These are phyloP conservation scores for Heteromurus nitidus DNA, from an alignment of 2,888 invertebrate species.

Conservation along the genomic window DNA sequence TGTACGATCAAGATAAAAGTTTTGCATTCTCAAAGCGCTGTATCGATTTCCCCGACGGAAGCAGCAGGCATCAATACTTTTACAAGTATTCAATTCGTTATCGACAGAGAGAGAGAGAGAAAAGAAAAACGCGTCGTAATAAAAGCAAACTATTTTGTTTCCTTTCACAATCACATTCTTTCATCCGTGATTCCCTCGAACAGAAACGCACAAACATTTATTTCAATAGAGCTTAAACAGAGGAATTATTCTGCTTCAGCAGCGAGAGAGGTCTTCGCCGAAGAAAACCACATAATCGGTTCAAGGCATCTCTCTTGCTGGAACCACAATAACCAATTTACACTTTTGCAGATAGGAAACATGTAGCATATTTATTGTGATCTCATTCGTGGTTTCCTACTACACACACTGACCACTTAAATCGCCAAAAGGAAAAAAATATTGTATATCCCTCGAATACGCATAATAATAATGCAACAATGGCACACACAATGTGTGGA, in stretches of 20 bases:
- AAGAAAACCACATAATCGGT: conserved; percentile 54
- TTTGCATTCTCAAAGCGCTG: not conserved
- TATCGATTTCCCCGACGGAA: conserved; percentile 46
- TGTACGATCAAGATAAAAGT: not conserved
- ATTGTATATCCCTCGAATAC: too few species aligned
- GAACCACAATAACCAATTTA: conserved; percentile 62
- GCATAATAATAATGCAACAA: too few species aligned
- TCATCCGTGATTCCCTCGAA: conserved; percentile 58
- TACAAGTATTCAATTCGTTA: not conserved
- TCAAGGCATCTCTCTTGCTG: conserved; percentile 47
- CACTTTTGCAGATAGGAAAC: too few species aligned
- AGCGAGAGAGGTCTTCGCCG: too few species aligned
- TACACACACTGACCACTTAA: too few species aligned
- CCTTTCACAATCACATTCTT: conserved; percentile 40
- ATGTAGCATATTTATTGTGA: conserved; percentile 2
- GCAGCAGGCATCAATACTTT: conserved; percentile 13
- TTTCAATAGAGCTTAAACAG: not conserved
- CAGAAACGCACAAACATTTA: conserved; percentile 18
- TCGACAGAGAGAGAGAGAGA: not conserved
- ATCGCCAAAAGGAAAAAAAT: too few species aligned
- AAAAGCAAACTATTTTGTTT: conserved; percentile 12
- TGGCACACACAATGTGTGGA: too few species aligned
- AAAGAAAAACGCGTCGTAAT: not conserved
- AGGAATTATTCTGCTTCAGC: conserved; percentile 25
- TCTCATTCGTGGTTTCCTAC: conserved; percentile 16